Conservation (phyloP, 2,888 invertebrate genomes). For the Tuberolachnus salignus region DNA sequence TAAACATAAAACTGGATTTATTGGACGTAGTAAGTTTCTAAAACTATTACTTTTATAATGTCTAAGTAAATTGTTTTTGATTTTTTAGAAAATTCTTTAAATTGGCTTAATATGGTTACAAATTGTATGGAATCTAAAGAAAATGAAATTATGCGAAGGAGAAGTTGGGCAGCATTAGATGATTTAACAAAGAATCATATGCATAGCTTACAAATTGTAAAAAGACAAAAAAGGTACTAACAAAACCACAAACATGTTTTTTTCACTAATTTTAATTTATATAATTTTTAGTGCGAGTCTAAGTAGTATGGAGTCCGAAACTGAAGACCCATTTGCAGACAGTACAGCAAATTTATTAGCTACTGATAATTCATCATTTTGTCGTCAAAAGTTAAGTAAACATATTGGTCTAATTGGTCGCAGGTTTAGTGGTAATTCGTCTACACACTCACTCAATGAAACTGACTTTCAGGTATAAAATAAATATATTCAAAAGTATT, state of each 20-base stretch:
- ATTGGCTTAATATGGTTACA: constrained; percentile 59
- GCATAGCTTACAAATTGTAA: constrained; percentile 32
- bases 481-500: constrained; percentile 4
- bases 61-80: not conserved
- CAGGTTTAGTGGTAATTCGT: constrained; percentile 64
- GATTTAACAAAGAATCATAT: constrained; percentile 65
- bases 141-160: constrained; percentile 70
- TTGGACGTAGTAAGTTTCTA: constrained; percentile 29
- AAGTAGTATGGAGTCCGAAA: constrained; percentile 85
- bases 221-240: constrained; percentile 52
- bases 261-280: constrained; percentile 63
- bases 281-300: constrained; percentile 69
- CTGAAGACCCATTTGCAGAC: constrained; percentile 70
- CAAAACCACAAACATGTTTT: not conserved
- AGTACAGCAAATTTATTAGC: constrained; percentile 64
- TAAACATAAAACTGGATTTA: constrained; percentile 25
- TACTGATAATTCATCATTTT: constrained; percentile 65
- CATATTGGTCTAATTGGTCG: constrained; percentile 56
- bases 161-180: constrained; percentile 89
- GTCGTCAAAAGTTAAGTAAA: constrained; percentile 61
- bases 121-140: constrained; percentile 33
- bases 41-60: not conserved
- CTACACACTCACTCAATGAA: constrained; percentile 85
- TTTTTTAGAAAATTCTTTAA: constrained; percentile 60
- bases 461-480: constrained; percentile 77